Conservation (phyloP, 2,888 invertebrate genomes). For the Apodemia duryi region DNA sequence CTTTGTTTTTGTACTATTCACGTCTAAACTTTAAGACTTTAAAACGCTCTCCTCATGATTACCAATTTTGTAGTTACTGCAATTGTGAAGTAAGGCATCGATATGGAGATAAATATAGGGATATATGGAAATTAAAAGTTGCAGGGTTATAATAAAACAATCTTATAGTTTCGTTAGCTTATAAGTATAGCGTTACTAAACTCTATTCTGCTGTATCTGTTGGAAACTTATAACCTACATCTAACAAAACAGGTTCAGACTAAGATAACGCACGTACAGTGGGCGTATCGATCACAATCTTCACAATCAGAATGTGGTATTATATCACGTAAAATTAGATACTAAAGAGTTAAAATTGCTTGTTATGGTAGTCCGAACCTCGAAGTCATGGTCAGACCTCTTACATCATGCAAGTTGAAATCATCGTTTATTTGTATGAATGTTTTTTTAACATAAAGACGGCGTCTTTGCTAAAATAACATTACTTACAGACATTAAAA, state of each 20-base stretch:
- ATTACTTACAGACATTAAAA: too few relatives aligned
- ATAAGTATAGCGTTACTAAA: background rate
- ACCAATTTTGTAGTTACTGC: too few relatives aligned
- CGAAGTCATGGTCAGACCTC: conserved; percentile 22
- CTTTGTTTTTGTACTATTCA: too few relatives aligned
- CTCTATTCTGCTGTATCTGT: conserved; percentile 16
- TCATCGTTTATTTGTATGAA: conserved; percentile 20
- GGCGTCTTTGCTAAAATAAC: background rate
- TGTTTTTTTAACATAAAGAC: background rate
- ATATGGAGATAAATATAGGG: too few relatives aligned
- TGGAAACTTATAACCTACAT: conserved; percentile 31
- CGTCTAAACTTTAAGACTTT: too few relatives aligned
- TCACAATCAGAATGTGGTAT: conserved; percentile 20
- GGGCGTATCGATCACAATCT: conserved; percentile 20
- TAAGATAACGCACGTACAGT: conserved; percentile 26
- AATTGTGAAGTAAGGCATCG: too few relatives aligned
- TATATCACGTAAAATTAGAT: conserved; percentile 18
- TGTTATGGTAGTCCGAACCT: background rate
- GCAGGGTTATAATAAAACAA: too few relatives aligned
- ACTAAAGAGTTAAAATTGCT: conserved; percentile 1
- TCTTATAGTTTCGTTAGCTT: too few relatives aligned
- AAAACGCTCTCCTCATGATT: too few relatives aligned
- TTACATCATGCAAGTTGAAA: conserved; percentile 25
- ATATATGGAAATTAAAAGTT: too few relatives aligned
- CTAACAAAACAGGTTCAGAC: conserved; percentile 34